Conservation (phyloP, 2,888 invertebrate genomes). For the Brenthis hecate region DNA sequence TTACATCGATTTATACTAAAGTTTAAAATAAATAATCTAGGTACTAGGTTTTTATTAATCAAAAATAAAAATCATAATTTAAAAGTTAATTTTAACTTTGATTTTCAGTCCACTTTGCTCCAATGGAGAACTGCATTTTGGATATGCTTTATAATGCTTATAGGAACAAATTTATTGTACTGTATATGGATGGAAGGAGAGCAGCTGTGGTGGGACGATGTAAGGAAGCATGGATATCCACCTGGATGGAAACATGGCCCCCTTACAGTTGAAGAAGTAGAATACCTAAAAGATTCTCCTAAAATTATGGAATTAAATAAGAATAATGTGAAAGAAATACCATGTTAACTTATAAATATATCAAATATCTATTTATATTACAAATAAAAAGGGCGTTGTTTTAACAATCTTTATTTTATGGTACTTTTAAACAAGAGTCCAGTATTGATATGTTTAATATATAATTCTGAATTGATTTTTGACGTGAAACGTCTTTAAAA, state of each 20-base stretch:
- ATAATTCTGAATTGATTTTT: too few species aligned
- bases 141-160: slow-evolving; percentile 82
- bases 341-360: background rate
- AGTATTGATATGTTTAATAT: too few species aligned
- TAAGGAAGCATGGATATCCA: slow-evolving; percentile 53
- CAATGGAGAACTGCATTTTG: slow-evolving; percentile 83
- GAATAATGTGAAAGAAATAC: background rate
- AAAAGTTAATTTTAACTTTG: background rate
- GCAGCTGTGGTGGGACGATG: slow-evolving; percentile 84
- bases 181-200: slow-evolving; percentile 83
- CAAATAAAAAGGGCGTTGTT: too few species aligned
- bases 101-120: slow-evolving; percentile 66
- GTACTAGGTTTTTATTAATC: background rate
- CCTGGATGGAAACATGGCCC: slow-evolving; percentile 47
- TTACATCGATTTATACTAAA: slow-evolving; percentile 21
- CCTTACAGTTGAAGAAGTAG: slow-evolving; percentile 37
- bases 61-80: background rate
- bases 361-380: too few species aligned
- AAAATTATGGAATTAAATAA: slow-evolving; percentile 11
- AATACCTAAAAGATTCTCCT: background rate
- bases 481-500: too few species aligned
- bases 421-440: too few species aligned
- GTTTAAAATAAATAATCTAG: too few species aligned
- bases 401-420: too few species aligned
- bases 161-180: slow-evolving; percentile 81